phyloP scores from a whole-genome alignment of 2,113 vertebrate species.

The Aspidoscelis tigris region DNA sequence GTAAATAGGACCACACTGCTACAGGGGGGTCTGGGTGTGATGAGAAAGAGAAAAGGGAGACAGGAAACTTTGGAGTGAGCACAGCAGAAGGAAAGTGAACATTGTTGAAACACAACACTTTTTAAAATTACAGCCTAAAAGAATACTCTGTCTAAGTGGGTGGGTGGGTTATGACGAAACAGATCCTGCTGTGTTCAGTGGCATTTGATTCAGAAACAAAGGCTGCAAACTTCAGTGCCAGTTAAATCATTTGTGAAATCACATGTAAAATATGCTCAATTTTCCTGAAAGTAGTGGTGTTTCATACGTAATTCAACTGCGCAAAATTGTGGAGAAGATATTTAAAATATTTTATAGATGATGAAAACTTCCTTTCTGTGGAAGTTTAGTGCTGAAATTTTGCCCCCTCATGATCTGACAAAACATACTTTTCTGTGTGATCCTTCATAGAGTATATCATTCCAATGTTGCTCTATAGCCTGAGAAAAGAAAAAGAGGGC shows the following conservation, averaged over 20 bases:
- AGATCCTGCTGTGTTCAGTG: background rate
- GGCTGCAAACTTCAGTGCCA: slow-evolving; percentile 20
- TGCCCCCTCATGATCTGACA: slow-evolving; percentile 30
- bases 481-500: slow-evolving; percentile 28
- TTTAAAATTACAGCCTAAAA: too few species aligned
- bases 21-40: too few species aligned
- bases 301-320: slow-evolving; percentile 49
- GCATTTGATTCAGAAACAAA: background rate
- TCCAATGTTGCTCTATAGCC: slow-evolving; percentile 41
- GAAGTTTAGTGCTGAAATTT: slow-evolving; percentile 28
- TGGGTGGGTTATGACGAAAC: too few species aligned
- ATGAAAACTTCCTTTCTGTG: slow-evolving; percentile 33
- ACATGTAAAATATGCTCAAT: slow-evolving; percentile 26
- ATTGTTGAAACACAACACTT: too few species aligned
- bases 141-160: too few species aligned
- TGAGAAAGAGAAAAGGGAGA: too few species aligned
- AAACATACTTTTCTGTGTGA: slow-evolving; percentile 26
- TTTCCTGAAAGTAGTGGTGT: slow-evolving; percentile 41
- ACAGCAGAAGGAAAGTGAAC: too few species aligned
- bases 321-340: slow-evolving; percentile 44
- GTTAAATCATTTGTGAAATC: slow-evolving; percentile 38
- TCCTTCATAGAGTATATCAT: slow-evolving; percentile 48
- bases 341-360: slow-evolving; percentile 43
- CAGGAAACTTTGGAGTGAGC: too few species aligned
- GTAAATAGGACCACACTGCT: too few species aligned